Evolutionary conservation across 2,888 invertebrate genomes (phyloP), one percentile per base, ranked within the genome.

Genomic region (Eupithecia tripunctaria): DNA sequence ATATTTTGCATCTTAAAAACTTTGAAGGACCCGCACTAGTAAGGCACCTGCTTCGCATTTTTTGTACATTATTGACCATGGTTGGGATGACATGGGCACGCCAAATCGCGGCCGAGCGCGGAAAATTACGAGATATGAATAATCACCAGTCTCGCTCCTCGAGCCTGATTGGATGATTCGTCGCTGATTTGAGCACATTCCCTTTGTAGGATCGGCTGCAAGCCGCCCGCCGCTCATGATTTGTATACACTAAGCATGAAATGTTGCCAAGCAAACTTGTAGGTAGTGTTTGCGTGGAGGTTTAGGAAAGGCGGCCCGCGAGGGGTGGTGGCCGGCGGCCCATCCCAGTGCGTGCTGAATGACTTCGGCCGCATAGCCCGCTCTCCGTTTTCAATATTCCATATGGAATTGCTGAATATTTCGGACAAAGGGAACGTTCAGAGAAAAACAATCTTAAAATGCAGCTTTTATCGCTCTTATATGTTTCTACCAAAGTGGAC

Each of bases 231-330:
- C 25, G 64, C 64, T 89, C 92, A 92, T 92, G 93, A 94, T 93
- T 94, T 94, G 93, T 93, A 92, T 91, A 93, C 91, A 91, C 91
- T 94, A 94, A 94, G 94, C 92, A 93, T 94, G 94, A 94, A 93
- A 93, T 94, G 93, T 94, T 92, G 92, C 92, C 93, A 92, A 94
- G 93, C 93, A 94, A 93, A 93, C 93, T 91, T 90, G 92, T 91
- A 91, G 90, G 84, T 84, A 83, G 83, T 93, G 91, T 94, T 94
- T 94, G 93, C 91, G 91, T 89, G 92, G 91, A 93, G 94, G 93
- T 93, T 94, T 93, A 93, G 93, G 82, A 90, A 93, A 90, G 89
- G 90, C 85, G 91, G 90, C 81, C 85, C 82, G 84, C 82, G 83
- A 78, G 84, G 82, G 81, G 82, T 82, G 85, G 82, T 72, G 74